Evolutionary conservation across 2,797 vertebrate genomes (phyloP), one percentile per base, ranked within the genome.

Genomic region (Pipistrellus pipistrellus): DNA sequence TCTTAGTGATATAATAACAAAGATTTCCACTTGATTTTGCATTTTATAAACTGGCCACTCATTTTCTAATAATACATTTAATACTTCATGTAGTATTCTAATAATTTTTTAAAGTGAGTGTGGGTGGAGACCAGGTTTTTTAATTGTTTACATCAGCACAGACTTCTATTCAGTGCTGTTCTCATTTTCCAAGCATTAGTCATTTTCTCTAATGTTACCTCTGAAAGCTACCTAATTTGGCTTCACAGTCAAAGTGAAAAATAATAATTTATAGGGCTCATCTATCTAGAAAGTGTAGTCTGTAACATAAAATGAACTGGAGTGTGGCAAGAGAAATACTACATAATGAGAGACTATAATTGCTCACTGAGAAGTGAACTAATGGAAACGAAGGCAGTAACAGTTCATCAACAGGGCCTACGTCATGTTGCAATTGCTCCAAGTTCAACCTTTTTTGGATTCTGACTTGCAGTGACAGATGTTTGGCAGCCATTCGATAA

Each of bases 191-290:
- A 85, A 97, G 80, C 55, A 18, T 96, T 97, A 97, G 90, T 96
- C 96, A 94, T 97, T 96, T 95, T 93, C 96, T 97, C 93, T n/a
- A 88, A 86, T 80, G 94, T 97, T 78, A 96, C 17, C 90, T 96
- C 90, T 97, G 77, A 88, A 97, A 97, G 76, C 91, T 95, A 80
- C 89, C 64, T 98, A 87, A 96, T 97, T 97, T 97, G 95, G 48
- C 91, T 95, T 96, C 96, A 84, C 30, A 93, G 86, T 88, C 64
- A 96, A 83, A 95, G 80, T 93, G 95, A 83, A 94, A 95, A 96
- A 95, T 95, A 92, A 90, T 94, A 94, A 96, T 95, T 85, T 92
- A 78, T 88, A 62, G 91, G 68, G 96, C 51, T 97, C 44, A 75
- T 95, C 97, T 76, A 69, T 95, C 93, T 97, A 62, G 91, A 85